These are phyloP conservation scores for Polietes domitor DNA, from an alignment of 2,888 invertebrate genomes.

Conservation along the genomic window DNA sequence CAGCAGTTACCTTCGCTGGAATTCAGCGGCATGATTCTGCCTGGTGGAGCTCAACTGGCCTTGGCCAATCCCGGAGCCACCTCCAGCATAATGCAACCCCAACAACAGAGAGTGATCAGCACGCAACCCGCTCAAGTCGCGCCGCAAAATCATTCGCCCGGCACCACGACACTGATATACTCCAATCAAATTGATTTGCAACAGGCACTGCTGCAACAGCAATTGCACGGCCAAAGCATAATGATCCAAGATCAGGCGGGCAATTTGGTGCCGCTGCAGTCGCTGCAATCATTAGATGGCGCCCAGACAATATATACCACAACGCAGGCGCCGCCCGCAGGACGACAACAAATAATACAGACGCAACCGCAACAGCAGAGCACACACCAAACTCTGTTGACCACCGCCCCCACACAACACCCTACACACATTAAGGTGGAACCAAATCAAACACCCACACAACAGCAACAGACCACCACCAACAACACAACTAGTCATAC, in stretches of 20 bases:
- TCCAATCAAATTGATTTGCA: conserved; percentile 79
- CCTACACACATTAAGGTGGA: conserved; percentile 60
- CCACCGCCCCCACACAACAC: conserved; percentile 55
- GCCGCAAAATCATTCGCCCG: conserved; percentile 67
- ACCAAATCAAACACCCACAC: conserved; percentile 50
- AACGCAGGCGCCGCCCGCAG: conserved; percentile 66
- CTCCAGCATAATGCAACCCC: conserved; percentile 69
- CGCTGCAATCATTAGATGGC: conserved; percentile 74
- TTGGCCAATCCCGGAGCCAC: conserved; percentile 77
- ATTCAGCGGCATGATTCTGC: conserved; percentile 79
- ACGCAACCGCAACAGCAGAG: conserved; percentile 70
- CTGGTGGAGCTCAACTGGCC: conserved; percentile 78
- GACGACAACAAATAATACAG: conserved; percentile 71
- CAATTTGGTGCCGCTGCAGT: conserved; percentile 77
- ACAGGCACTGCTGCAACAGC: conserved; percentile 78
- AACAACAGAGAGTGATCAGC: conserved; percentile 55
- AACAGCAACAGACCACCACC: conserved; percentile 57
- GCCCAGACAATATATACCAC: conserved; percentile 77
- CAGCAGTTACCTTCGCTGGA: conserved; percentile 77
- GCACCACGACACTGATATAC: conserved; percentile 76
- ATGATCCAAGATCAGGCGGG: conserved; percentile 80
- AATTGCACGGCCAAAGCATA: conserved; percentile 78
- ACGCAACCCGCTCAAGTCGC: conserved; percentile 67
- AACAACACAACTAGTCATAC: conserved; percentile 51
- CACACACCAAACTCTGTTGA: conserved; percentile 65